These are phyloP conservation scores for Centropus unirufus DNA, from an alignment of 2,113 vertebrate species.

Conservation along the genomic window DNA sequence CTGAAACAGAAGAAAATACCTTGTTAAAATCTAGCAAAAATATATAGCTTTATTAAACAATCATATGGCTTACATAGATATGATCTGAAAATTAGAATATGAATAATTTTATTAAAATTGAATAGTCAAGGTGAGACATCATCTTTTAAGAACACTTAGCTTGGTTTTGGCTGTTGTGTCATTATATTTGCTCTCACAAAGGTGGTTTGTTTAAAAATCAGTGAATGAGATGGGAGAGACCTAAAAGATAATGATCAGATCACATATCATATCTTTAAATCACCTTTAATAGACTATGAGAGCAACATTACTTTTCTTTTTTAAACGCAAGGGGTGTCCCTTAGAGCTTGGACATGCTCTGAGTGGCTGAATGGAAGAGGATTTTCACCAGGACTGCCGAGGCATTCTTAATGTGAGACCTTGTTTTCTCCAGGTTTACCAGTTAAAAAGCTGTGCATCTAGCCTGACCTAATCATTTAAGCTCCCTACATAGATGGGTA, in stretches of 20 bases:
- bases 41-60: not conserved
- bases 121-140: not conserved
- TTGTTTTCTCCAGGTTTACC: not conserved
- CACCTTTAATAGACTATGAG: not conserved
- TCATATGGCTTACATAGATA: not conserved
- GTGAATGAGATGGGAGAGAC: not conserved
- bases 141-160: not conserved
- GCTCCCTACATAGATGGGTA: not conserved
- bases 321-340: not conserved
- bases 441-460: not conserved
- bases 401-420: not conserved
- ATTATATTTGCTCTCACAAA: not conserved
- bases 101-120: not conserved
- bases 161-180: not conserved
- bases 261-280: not conserved
- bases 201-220: not conserved
- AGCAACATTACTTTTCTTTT: not conserved
- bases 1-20: not conserved
- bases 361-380: not conserved
- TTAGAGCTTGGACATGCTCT: not conserved
- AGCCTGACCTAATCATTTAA: not conserved
- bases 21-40: not conserved
- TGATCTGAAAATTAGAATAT: not conserved
- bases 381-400: not conserved
- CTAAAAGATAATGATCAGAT: not conserved